Evolutionary conservation across 2,888 invertebrate species (phyloP), one percentile per base, ranked within the genome.

Genomic region (Drosophila anomelani): DNA sequence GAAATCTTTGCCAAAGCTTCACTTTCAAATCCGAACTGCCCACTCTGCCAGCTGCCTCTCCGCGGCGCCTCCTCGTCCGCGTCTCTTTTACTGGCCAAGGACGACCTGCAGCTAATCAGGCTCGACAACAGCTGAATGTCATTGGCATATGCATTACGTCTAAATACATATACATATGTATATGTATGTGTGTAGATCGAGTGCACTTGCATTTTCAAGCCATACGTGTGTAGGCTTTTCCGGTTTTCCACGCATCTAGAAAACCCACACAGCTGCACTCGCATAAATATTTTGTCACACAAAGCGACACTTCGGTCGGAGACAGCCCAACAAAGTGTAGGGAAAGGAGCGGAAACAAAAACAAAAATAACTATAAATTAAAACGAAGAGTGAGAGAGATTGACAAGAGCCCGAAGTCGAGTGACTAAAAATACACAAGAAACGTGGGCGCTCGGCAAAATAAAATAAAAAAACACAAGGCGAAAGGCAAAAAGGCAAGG

Each of bases 191-290:
- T 26, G 15, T 32, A 43, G 58, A 51, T 53, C 51, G 58, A 57
- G 46, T 54, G 51, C 53, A 76, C 69, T 66, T 66, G 69, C 66
- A 56, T 61, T 61, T 61, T 61, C 60, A 26, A 56, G 38, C 36
- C 39, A 8, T 53, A 76, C 76, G 83, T 53, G 85, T 36, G 51
- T 84, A 77, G 84, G 85, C 73, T 83, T 84, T 83, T 84, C 85
- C 83, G 84, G 84, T 84, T 84, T 83, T 85, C 81, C 80, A 85
- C 82, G 81, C 85, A 76, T 9, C 36, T 43, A 43, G 29, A 38
- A 58, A 76, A 56, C 81, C 79, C 81, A 85, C 81, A 74, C 68
- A 59, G 70, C 26, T 23, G 36, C 38, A 44, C 20, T 36, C 34
- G 43, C 41, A 67, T 53, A 55, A 44, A 66, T 68, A 70, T 49